Conservation (phyloP, 2,113 vertebrate genomes). For the Otus sunia region DNA sequence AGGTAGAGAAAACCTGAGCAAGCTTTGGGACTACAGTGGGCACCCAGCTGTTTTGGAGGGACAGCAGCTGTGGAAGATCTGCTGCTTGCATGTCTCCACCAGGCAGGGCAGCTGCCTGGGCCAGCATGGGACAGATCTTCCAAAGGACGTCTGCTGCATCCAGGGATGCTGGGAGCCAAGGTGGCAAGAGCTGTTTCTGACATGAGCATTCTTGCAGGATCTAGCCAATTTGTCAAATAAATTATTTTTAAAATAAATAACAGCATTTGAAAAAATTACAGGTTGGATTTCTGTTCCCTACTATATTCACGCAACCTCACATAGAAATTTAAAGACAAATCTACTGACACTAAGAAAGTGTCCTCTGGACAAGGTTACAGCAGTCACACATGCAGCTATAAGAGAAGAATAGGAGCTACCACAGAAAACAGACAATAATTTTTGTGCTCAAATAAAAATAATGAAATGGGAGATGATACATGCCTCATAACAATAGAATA, state of each 20-base stretch:
- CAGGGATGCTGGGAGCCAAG: background rate
- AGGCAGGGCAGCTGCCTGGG: background rate
- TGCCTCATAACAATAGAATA: constrained; percentile 41
- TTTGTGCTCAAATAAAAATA: constrained; percentile 60
- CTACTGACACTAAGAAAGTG: background rate
- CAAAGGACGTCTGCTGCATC: background rate
- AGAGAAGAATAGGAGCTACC: background rate
- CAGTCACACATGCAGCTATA: background rate
- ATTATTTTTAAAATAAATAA: background rate
- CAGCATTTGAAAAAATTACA: background rate
- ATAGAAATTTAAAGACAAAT: background rate
- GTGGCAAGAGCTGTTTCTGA: background rate
- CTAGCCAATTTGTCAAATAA: background rate
- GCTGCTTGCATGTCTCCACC: background rate
- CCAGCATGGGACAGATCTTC: background rate
- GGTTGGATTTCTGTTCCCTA: background rate
- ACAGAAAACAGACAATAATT: background rate
- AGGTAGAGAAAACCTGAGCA: background rate
- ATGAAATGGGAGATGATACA: constrained; percentile 16
- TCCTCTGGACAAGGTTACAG: background rate
- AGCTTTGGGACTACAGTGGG: background rate
- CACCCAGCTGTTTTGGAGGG: background rate
- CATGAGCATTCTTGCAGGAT: background rate
- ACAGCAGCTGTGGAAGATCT: background rate
- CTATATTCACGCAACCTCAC: background rate